Base-by-base conservation (phyloP, 2,797 vertebrate species). In the Muscicapa comitata region DNA sequence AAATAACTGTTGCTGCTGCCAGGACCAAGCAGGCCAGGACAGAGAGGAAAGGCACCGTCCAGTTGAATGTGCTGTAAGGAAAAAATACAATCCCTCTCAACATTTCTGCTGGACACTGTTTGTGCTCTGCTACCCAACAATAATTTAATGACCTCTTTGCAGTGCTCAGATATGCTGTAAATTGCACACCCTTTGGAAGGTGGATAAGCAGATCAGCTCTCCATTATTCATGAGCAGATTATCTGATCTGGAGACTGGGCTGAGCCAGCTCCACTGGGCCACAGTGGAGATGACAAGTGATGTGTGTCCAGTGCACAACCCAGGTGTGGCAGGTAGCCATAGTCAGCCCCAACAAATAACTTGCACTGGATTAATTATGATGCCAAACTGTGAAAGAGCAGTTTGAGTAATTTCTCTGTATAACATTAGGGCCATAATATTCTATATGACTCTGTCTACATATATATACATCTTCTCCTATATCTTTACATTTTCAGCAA, bases 21-120 rank as follows among this genome's bases (percentile, higher is more conserved):
- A 99, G 98, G 28, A 99, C 93, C 91, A 98, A 62, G 70, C 99
- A 99, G 93, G 99, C 98, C 96, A 99, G 97, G 65, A 96, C 95
- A 2, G 99, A 99, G 82, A 99, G 81, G 96, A 99, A 99, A 0
- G 99, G 99, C 42, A 99, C 98, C 0, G 99, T 99, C 99, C 99
- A 99, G 98, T 99, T 99, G 97, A 99, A 99, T 4, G 98, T 98
- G 97, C 99, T 99, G 97, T 15, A 57, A 96, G 96, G 67, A 48
- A 96, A 61, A 92, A 82, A 72, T 11, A 83, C 35, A 92, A 33
- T 28, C 31, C 10, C 43, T 45, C 38, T 93, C 40, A 93, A 6
- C 17, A 18, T 48, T 82, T 90, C 67, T 83, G 48, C 31, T 74
- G 81, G 57, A 86, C 62, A 58, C 26, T 40, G 61, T 35, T 53